Conservation (phyloP, 2,797 vertebrate species). For the Falco rusticolus region DNA sequence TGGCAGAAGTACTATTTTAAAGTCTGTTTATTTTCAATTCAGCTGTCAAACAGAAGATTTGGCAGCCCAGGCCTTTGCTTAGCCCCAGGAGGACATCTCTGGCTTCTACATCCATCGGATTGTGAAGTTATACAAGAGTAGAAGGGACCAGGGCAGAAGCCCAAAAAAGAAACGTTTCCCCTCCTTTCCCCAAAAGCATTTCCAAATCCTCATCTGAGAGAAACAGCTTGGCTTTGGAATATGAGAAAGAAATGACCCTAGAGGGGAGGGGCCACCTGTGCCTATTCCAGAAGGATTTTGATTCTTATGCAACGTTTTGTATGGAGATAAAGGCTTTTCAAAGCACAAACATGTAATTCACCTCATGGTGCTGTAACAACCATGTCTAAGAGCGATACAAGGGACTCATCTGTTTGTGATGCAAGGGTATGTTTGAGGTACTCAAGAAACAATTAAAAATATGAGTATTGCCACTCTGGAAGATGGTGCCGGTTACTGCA, state of each 20-base stretch:
- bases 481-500: fast-evolving
- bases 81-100: constrained; percentile 27
- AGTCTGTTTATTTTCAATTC: constrained; percentile 31
- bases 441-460: neutral
- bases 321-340: neutral
- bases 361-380: neutral
- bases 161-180: constrained; percentile 9
- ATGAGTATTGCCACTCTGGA: neutral
- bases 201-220: constrained; percentile 25
- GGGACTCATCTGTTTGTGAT: neutral
- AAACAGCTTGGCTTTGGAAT: constrained; percentile 4
- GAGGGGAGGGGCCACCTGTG: neutral
- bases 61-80: neutral
- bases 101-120: neutral
- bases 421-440: neutral
- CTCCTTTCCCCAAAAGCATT: constrained; percentile 2
- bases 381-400: fast-evolving
- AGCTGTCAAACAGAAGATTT: neutral
- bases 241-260: constrained; percentile 17
- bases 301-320: neutral
- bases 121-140: neutral
- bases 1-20: constrained; percentile 48
- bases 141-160: neutral
- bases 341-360: neutral
- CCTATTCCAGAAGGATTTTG: neutral